Evolutionary conservation across 2,888 invertebrate species (phyloP).

Genomic region (Eledone cirrhosa): DNA sequence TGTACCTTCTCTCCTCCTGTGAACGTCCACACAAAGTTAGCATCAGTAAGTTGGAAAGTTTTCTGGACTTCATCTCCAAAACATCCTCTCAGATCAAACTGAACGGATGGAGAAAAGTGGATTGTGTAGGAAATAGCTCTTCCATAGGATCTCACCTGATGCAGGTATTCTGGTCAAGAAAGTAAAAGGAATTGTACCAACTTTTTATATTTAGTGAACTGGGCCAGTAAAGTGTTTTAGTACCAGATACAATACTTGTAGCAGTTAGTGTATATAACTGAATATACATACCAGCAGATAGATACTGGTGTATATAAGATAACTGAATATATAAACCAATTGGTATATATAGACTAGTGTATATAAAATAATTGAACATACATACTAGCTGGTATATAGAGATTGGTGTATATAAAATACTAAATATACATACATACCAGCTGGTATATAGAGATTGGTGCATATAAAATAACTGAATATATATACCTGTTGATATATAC

Average conservation of each 20-base stretch:
- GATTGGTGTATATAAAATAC: too few species aligned
- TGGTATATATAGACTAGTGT: slow-evolving; percentile 65
- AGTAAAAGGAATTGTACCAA: not conserved
- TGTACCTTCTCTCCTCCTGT: slow-evolving; percentile 52
- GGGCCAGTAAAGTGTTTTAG: too few species aligned
- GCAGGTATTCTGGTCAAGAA: slow-evolving; percentile 52
- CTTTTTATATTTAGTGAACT: too few species aligned
- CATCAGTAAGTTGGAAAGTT: slow-evolving; percentile 46
- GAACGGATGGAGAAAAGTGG: slow-evolving; percentile 54
- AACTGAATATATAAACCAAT: slow-evolving; percentile 45
- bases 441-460: slow-evolving; percentile 57
- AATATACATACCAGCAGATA: too few species aligned
- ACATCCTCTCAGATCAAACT: slow-evolving; percentile 55
- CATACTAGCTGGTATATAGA: too few species aligned
- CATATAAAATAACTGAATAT: slow-evolving; percentile 53
- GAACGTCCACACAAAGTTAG: slow-evolving; percentile 57
- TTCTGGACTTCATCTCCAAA: slow-evolving; percentile 32
- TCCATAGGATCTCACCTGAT: slow-evolving; percentile 64
- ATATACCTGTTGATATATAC: slow-evolving; percentile 64
- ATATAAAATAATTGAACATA: too few species aligned
- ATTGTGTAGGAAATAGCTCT: slow-evolving; percentile 62
- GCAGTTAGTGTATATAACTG: too few species aligned
- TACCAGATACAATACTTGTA: too few species aligned
- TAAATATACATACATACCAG: too few species aligned
- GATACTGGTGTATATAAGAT: too few species aligned